These are phyloP conservation scores for Pediacus dermestoides DNA, from an alignment of 2,888 invertebrate species.

Conservation along the genomic window DNA sequence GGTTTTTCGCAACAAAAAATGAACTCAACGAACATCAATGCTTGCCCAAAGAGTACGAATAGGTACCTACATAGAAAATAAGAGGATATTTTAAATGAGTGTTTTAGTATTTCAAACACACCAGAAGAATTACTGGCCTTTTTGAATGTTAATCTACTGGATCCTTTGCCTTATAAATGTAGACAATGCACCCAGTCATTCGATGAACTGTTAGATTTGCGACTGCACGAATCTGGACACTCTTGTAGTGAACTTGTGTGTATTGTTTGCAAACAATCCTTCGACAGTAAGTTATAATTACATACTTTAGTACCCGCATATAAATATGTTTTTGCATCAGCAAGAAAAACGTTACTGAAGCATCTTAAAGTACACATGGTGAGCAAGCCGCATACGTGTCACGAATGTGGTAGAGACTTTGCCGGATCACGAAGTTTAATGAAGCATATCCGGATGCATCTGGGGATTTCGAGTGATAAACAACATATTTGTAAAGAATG, in stretches of 20 bases:
- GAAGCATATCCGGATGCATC: constrained; percentile 54
- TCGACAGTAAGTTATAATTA: constrained; percentile 51
- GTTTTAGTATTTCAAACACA: no score
- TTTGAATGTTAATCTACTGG: constrained; percentile 37
- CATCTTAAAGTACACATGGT: constrained; percentile 56
- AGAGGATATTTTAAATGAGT: no score
- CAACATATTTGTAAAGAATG: constrained; percentile 52
- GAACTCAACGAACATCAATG: neutral
- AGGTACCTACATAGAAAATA: no score
- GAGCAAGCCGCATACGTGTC: constrained; percentile 53
- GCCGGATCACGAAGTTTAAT: constrained; percentile 54
- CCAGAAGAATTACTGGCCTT: constrained; percentile 36
- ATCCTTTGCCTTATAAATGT: constrained; percentile 43
- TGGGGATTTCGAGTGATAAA: constrained; percentile 52
- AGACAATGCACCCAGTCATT: constrained; percentile 51
- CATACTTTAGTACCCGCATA: no score
- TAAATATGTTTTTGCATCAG: constrained; percentile 28
- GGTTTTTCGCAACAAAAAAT: neutral
- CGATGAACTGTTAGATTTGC: constrained; percentile 51
- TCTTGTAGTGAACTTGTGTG: constrained; percentile 47
- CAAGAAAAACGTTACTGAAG: constrained; percentile 47
- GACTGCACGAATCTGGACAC: constrained; percentile 53
- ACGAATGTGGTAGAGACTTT: constrained; percentile 53
- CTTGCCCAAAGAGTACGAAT: no score
- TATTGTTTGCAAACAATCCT: constrained; percentile 53